phyloP scores from a whole-genome alignment of 2,888 invertebrate species.

The Drosophila quinaria region DNA sequence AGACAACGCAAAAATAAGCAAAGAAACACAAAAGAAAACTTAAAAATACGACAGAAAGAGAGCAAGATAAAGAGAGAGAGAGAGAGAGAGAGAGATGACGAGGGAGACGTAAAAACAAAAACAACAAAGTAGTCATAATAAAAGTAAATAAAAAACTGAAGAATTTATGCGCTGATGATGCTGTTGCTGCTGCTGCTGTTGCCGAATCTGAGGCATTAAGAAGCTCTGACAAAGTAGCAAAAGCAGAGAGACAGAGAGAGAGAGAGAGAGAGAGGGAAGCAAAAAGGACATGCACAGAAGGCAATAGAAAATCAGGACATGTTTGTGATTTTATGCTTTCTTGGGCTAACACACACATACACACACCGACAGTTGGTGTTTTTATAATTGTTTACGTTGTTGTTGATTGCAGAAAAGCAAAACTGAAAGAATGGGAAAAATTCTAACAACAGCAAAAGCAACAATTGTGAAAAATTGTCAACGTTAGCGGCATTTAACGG shows the following conservation, averaged over 20 bases:
- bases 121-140: constrained; percentile 71
- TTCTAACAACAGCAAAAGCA: constrained; percentile 5
- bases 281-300: constrained; percentile 4
- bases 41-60: constrained; percentile 39
- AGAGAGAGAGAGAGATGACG: background rate
- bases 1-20: constrained; percentile 23
- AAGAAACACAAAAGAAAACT: constrained; percentile 32
- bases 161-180: constrained; percentile 57
- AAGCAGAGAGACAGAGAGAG: background rate
- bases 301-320: constrained; percentile 42
- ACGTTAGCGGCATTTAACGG: constrained; percentile 67
- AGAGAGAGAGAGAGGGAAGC: background rate
- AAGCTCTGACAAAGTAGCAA: constrained; percentile 25
- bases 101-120: constrained; percentile 50
- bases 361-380: constrained; percentile 27
- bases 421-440: background rate
- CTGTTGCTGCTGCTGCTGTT: background rate
- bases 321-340: constrained; percentile 55
- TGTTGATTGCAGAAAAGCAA: constrained; percentile 49
- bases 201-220: constrained; percentile 34
- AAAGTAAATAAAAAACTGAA: constrained; percentile 72
- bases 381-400: constrained; percentile 57
- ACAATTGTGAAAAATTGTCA: constrained; percentile 63
- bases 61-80: background rate
- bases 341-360: constrained; percentile 30